phyloP scores from a whole-genome alignment of 2,888 invertebrate species.

The Choreutis nemorana region DNA sequence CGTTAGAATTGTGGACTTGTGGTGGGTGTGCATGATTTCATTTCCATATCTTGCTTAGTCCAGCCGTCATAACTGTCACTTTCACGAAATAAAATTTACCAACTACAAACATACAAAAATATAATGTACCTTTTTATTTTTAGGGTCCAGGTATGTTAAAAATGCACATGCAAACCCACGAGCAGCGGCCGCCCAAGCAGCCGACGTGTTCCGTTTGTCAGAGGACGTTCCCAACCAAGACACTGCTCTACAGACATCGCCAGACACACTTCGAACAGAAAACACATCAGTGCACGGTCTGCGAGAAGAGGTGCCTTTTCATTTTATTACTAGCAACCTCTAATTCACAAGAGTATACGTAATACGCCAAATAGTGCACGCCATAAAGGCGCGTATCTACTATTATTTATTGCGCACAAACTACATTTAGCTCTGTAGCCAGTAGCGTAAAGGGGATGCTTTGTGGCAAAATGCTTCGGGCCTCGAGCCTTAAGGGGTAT shows the following conservation, averaged over 20 bases:
- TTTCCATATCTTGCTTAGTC: background rate
- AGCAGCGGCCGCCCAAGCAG: constrained; percentile 62
- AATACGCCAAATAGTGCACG: too few relatives aligned
- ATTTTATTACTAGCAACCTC: too few relatives aligned
- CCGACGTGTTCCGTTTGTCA: constrained; percentile 70
- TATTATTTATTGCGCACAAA: too few relatives aligned
- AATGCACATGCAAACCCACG: constrained; percentile 73
- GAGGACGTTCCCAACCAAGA: constrained; percentile 66
- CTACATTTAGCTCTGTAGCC: too few relatives aligned
- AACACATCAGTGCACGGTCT: constrained; percentile 53
- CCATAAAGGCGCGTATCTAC: too few relatives aligned
- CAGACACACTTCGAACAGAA: constrained; percentile 70
- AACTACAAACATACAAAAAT: background rate
- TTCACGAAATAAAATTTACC: too few relatives aligned
- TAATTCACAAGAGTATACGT: too few relatives aligned
- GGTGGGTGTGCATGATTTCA: too few relatives aligned
- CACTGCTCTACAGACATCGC: constrained; percentile 67
- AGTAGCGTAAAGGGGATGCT: too few relatives aligned
- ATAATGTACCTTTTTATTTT: background rate
- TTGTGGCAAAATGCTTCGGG: too few relatives aligned
- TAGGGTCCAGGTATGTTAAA: constrained; percentile 71
- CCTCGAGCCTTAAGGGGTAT: too few relatives aligned
- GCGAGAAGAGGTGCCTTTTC: constrained; percentile 55
- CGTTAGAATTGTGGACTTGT: too few relatives aligned
- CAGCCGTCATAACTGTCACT: background rate